These are phyloP conservation scores for Lithobius niger DNA, from an alignment of 1,140 invertebrate genomes.

Conservation along the genomic window DNA sequence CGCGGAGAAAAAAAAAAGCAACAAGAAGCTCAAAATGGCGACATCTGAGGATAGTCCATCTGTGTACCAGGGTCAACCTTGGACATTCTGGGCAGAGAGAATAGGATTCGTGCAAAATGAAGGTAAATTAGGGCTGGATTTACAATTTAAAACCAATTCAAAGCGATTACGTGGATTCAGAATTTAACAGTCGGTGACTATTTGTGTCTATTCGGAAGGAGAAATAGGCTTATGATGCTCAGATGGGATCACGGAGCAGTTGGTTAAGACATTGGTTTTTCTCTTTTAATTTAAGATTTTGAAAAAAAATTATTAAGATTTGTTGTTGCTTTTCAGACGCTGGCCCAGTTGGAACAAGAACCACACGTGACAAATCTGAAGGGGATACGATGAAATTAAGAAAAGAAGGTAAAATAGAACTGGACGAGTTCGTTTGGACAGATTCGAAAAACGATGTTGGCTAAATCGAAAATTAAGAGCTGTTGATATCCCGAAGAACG, in stretches of 20 bases:
- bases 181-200: not conserved
- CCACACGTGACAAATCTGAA: not conserved
- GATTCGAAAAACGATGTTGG: too few relatives aligned
- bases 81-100: constrained; percentile 6
- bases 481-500: too few relatives aligned
- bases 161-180: not conserved
- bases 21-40: constrained; percentile 35
- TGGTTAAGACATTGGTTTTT: not conserved
- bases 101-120: constrained; percentile 5
- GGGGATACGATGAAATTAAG: constrained; percentile 10
- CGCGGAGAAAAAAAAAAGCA: constrained; percentile 29
- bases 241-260: not conserved
- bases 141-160: not conserved
- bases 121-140: constrained; percentile 6
- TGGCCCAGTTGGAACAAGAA: not conserved
- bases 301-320: not conserved
- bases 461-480: too few relatives aligned
- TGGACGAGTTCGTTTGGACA: too few relatives aligned
- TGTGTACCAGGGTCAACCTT: constrained; percentile 9
- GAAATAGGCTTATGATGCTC: constrained; percentile 2
- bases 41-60: constrained; percentile 22
- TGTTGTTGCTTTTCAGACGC: not conserved
- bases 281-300: not conserved
- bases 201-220: not conserved
- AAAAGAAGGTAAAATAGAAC: constrained; percentile 13